Conservation (phyloP, 1,140 invertebrate genomes). For the Scaptomyza graminum region DNA sequence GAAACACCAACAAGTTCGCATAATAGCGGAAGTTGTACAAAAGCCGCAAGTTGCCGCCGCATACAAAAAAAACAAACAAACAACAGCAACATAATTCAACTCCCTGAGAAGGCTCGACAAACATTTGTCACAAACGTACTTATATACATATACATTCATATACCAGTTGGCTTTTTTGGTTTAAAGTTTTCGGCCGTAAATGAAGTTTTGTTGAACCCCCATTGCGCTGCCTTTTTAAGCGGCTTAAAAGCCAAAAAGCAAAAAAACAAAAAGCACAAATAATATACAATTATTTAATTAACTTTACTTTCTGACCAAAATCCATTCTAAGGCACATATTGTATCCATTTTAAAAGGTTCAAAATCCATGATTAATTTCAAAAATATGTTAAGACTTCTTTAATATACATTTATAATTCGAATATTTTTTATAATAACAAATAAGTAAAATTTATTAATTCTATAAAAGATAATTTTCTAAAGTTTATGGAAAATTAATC, state of each 20-base stretch:
- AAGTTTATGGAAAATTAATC: too few relatives aligned
- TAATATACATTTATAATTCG: too few relatives aligned
- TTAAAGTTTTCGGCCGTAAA: slow-evolving; percentile 5
- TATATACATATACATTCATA: neutral
- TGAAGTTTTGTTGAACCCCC: slow-evolving; percentile 8
- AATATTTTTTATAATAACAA: too few relatives aligned
- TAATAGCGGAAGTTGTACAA: slow-evolving; percentile 76
- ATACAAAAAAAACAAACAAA: slow-evolving; percentile 44
- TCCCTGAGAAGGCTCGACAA: slow-evolving; percentile 21
- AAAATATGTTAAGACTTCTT: too few relatives aligned
- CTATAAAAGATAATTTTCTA: too few relatives aligned
- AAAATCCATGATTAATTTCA: too few relatives aligned
- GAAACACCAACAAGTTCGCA: slow-evolving; percentile 57
- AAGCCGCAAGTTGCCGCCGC: slow-evolving; percentile 66
- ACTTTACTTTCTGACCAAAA: neutral
- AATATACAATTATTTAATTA: neutral
- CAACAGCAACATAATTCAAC: slow-evolving; percentile 3
- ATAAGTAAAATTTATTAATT: too few relatives aligned
- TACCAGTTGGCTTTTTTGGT: slow-evolving; percentile 13
- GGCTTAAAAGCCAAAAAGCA: neutral
- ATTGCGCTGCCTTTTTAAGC: neutral
- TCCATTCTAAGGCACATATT: too few relatives aligned
- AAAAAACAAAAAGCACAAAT: neutral
- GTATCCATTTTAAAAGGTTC: too few relatives aligned
- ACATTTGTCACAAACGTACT: slow-evolving; percentile 27